phyloP scores from a whole-genome alignment of 2,113 vertebrate genomes.

The Rhagologus leucostigma region DNA sequence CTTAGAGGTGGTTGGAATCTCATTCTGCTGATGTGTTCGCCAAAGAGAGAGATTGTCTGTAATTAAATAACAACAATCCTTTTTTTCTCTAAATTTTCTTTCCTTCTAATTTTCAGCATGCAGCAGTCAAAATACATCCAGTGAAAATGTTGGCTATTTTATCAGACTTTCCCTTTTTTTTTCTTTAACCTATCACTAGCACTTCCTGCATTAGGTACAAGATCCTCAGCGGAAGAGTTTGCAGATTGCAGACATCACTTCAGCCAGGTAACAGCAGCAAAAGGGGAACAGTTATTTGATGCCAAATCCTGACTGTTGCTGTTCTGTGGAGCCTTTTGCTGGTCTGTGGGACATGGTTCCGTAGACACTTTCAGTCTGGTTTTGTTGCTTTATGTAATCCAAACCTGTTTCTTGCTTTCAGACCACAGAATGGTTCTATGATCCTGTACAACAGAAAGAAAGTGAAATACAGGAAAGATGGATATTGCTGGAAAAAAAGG shows the following conservation, averaged over 20 bases:
- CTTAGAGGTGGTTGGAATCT: slow-evolving; percentile 22
- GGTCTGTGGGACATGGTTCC: neutral
- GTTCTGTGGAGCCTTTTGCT: neutral
- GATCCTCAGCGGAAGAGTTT: slow-evolving; percentile 30
- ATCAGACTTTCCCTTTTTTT: neutral
- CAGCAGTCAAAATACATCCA: neutral
- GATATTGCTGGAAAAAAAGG: slow-evolving; percentile 99
- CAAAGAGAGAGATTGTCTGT: neutral
- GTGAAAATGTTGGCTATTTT: neutral
- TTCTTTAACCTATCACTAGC: slow-evolving; percentile 4
- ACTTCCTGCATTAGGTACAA: slow-evolving; percentile 47
- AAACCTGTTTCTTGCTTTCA: slow-evolving; percentile 70
- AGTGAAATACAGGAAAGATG: slow-evolving; percentile 99
- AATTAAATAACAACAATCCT: neutral
- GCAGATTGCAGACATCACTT: slow-evolving; percentile 28
- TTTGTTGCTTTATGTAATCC: slow-evolving; percentile 37
- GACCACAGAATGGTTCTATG: slow-evolving; percentile 99
- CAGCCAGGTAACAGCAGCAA: slow-evolving; percentile 26
- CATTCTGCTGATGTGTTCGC: slow-evolving; percentile 1
- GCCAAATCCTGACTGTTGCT: slow-evolving; percentile 14
- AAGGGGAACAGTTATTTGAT: slow-evolving; percentile 1
- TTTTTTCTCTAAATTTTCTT: neutral
- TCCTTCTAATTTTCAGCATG: neutral
- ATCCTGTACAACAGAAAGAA: slow-evolving; percentile 99
- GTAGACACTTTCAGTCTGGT: neutral